A percentile compares a stretch with the other conserved stretches of the same genome.
These are phyloP conservation scores for Phylloscopus trochilus DNA, from an alignment of 2,113 vertebrate genomes.

Conservation along the genomic window DNA sequence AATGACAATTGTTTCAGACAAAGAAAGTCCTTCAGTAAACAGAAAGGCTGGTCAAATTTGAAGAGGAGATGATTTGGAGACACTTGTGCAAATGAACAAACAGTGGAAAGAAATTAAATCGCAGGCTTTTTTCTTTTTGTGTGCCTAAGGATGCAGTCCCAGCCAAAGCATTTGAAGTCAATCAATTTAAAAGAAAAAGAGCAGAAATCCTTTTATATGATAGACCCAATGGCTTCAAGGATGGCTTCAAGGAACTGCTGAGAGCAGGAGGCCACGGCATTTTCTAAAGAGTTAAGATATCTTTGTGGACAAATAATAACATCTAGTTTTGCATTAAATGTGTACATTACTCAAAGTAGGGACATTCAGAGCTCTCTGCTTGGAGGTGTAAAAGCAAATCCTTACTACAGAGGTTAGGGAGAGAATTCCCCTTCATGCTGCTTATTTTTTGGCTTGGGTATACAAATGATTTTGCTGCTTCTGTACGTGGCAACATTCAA, in stretches of 20 bases:
- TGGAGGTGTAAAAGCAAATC: neutral
- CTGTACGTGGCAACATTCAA: neutral
- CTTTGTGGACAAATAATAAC: neutral
- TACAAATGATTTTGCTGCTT: neutral
- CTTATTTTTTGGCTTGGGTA: neutral
- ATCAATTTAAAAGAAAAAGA: neutral
- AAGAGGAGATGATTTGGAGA: slow-evolving; percentile 54
- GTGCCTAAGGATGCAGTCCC: neutral
- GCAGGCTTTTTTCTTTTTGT: neutral
- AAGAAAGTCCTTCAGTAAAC: slow-evolving; percentile 24
- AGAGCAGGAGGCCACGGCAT: neutral
- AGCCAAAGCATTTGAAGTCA: neutral
- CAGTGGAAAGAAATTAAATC: slow-evolving; percentile 10
- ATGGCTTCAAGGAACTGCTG: neutral
- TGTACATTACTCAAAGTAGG: neutral
- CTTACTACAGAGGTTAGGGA: neutral
- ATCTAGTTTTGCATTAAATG: neutral
- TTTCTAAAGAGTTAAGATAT: neutral
- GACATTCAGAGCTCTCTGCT: neutral
- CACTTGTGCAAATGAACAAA: slow-evolving; percentile 50
- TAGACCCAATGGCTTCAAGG: neutral
- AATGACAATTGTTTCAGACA: slow-evolving; percentile 22
- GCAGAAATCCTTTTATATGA: neutral
- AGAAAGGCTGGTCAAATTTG: slow-evolving; percentile 53
- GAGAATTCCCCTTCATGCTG: neutral